These are phyloP conservation scores for Eutolmus rufibarbis DNA, from an alignment of 2,888 invertebrate species.

Conservation along the genomic window DNA sequence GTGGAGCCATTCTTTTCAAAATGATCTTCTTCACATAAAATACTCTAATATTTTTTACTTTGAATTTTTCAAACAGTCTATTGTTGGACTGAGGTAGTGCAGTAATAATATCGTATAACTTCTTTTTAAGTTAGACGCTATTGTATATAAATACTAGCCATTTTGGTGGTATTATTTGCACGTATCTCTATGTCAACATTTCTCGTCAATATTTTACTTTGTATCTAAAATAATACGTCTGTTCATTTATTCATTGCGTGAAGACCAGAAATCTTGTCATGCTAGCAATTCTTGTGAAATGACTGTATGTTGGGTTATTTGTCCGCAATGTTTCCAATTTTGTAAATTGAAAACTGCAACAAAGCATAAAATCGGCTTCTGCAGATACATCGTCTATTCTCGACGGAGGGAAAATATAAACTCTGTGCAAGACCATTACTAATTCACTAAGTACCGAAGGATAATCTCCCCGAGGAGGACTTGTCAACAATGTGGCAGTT, in stretches of 20 bases:
- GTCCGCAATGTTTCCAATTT: conserved; percentile 1
- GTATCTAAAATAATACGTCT: background rate
- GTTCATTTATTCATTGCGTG: background rate
- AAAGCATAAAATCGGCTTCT: conserved; percentile 40
- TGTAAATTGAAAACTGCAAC: conserved; percentile 38
- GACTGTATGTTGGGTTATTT: background rate
- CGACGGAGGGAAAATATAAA: conserved; percentile 10
- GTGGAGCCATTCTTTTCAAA: no score
- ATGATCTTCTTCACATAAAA: no score
- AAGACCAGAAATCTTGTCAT: background rate
- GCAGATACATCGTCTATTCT: conserved; percentile 2
- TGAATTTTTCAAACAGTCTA: no score
- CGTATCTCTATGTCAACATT: background rate
- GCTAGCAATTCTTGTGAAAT: background rate
- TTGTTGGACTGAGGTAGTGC: no score
- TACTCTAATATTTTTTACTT: no score
- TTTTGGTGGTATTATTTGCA: background rate
- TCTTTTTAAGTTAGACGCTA: no score
- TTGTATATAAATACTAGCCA: no score
- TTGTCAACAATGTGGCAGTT: conserved; percentile 44
- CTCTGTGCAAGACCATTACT: conserved; percentile 37
- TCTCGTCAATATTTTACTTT: background rate
- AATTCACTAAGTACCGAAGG: conserved; percentile 40
- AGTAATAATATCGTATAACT: no score
- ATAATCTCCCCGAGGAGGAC: conserved; percentile 43